phyloP scores from a whole-genome alignment of 2,797 vertebrate genomes.

The Schizopygopsis pylzovi region DNA sequence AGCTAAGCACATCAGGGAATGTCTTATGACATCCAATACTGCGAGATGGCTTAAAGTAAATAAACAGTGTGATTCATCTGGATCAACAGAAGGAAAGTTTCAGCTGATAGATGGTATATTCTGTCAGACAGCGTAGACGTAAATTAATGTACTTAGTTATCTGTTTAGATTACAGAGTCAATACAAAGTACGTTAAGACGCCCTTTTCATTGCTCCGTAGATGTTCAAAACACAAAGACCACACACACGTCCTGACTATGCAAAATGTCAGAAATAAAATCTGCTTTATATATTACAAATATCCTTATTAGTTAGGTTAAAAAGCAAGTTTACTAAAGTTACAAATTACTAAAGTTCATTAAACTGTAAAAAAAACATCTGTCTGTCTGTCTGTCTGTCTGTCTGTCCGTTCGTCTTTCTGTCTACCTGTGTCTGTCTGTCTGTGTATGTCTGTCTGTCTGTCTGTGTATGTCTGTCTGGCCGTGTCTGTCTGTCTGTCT shows the following conservation, averaged over 20 bases:
- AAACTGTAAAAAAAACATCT: no score
- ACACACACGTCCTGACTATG: background rate
- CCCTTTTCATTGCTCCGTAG: background rate
- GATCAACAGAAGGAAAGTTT: constrained; percentile 55
- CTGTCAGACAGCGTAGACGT: constrained; percentile 6
- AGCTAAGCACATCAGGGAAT: constrained; percentile 66
- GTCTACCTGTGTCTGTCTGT: no score
- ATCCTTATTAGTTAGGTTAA: no score
- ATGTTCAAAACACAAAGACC: background rate
- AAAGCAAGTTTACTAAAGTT: no score
- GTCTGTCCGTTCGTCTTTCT: no score
- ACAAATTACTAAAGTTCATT: no score
- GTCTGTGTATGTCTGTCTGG: no score
- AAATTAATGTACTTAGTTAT: constrained; percentile 10
- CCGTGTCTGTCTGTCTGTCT: no score
- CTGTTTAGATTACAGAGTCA: constrained; percentile 26
- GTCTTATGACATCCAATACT: constrained; percentile 63
- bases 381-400: no score
- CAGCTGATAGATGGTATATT: constrained; percentile 41
- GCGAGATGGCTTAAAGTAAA: constrained; percentile 58
- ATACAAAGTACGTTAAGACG: background rate
- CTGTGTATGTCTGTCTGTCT: no score
- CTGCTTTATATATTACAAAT: no score
- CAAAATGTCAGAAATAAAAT: no score
- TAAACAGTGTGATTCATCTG: constrained; percentile 68